Percentiles rank a stretch among this genome's conserved stretches.
Evolutionary conservation across 64 coral and sea anemone genomes (phyloP).

Genomic region (Astreopora myriophthalma): DNA sequence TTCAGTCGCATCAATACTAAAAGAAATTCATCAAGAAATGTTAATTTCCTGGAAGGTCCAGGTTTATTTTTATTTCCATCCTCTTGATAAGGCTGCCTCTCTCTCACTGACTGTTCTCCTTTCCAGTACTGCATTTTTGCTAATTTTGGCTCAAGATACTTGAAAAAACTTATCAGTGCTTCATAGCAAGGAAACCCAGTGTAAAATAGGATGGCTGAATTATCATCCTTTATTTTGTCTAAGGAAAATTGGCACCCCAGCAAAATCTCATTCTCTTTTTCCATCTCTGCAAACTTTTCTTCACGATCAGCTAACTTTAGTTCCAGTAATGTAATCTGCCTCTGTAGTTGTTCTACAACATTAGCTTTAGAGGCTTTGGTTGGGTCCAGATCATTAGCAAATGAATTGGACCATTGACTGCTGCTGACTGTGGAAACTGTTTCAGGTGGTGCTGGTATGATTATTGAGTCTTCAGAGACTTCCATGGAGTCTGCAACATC

Average conservation of each 20-base stretch:
- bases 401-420: too few relatives aligned
- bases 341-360: neutral
- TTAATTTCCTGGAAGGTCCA: constrained; percentile 22
- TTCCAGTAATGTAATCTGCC: neutral
- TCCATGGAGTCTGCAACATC: neutral
- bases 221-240: constrained; percentile 65
- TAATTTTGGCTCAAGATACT: constrained; percentile 59
- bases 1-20: constrained; percentile 49
- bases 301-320: neutral
- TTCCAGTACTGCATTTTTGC: constrained; percentile 64
- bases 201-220: neutral
- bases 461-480: neutral
- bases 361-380: neutral
- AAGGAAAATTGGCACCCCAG: constrained; percentile 9
- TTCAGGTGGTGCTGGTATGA: neutral
- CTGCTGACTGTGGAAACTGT: too few relatives aligned
- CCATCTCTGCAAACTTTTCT: neutral
- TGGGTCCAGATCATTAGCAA: too few relatives aligned
- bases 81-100: neutral
- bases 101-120: neutral
- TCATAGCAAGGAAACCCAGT: constrained; percentile 16
- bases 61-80: constrained; percentile 32
- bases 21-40: constrained; percentile 19
- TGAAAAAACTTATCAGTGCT: neutral
- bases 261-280: neutral